Conservation (phyloP, 92 coral and sea anemone genomes). For the Epizoanthus ramosus region DNA sequence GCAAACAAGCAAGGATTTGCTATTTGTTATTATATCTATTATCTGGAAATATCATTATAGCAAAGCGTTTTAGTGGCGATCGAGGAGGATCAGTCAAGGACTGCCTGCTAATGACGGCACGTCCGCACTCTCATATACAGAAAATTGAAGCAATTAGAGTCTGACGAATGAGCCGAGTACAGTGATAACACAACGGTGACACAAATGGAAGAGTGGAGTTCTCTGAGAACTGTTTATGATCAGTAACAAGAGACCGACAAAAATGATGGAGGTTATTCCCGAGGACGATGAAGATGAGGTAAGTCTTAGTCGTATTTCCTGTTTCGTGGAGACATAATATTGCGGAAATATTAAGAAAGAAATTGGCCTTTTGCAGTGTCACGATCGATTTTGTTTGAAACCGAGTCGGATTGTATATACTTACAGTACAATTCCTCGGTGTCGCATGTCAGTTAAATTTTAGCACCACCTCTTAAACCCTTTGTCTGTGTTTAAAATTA, state of each 20-base stretch:
- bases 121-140: background rate
- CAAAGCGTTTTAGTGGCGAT: background rate
- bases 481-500: no score
- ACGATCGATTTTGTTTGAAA: background rate
- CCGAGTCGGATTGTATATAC: no score
- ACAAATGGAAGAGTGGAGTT: background rate
- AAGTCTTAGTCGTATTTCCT: conserved; percentile 31
- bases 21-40: background rate
- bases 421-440: no score
- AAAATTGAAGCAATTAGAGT: background rate
- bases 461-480: no score
- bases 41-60: background rate
- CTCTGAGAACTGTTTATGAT: background rate
- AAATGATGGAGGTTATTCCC: conserved; percentile 38
- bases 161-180: background rate
- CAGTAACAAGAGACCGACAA: background rate
- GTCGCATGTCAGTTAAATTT: no score
- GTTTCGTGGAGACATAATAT: background rate
- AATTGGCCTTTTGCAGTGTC: background rate
- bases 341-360: conserved; percentile 20
- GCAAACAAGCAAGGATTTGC: background rate
- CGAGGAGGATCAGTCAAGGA: background rate
- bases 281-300: conserved; percentile 37
- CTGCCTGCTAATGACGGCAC: background rate
- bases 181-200: background rate